Base-by-base conservation (phyloP, 92 coral and sea anemone species). In the Paramuricea clavata region DNA sequence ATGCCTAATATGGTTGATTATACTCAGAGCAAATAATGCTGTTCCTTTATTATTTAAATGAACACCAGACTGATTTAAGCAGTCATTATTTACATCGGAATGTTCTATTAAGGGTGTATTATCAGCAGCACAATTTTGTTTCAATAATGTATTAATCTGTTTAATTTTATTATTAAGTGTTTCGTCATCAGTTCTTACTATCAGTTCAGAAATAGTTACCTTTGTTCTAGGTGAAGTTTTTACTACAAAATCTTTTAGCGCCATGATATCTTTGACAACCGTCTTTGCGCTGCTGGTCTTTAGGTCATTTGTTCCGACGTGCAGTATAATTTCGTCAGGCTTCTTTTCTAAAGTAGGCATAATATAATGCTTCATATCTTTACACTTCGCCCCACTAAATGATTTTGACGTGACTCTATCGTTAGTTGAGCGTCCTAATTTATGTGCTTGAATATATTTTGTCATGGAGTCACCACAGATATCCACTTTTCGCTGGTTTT, bases 1-100 rank as follows among this genome's bases (percentile, higher is more conserved):
- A 64, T 43, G 33, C 17, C 59, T 64, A 10, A 82, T 39, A 49
- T 67, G 16, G 19, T 82, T 82, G 41, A 68, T 82, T 30, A 82
- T 34, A 27, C 65, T 82, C 2, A 57, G 39, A 49, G 78, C 65
- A 36, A 83, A 67, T 25, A 39, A 57, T 16, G 47, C 43, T 32
- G 78, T 69, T 69, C 79, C 87, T 83, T 83, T 83, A 42, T 83
- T 83, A 42, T 83, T 69, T 5, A 83, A 56, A 44, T 83, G 87
- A 22, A 83, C 39, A 17, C 49, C 65, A 60, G 61, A 43, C 65
- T 65, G 73, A 27, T 83, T 83, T 50, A 83, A 31, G 34, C 79
- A 83, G 41, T 59, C 22, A 36, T 67, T 76, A 69, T 83, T 76
- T 27, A 83, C 65, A 76, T 83, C 65, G 42, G n/a, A n/a, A 81